Conservation (phyloP, 2,113 vertebrate genomes). For the Perca fluviatilis region DNA sequence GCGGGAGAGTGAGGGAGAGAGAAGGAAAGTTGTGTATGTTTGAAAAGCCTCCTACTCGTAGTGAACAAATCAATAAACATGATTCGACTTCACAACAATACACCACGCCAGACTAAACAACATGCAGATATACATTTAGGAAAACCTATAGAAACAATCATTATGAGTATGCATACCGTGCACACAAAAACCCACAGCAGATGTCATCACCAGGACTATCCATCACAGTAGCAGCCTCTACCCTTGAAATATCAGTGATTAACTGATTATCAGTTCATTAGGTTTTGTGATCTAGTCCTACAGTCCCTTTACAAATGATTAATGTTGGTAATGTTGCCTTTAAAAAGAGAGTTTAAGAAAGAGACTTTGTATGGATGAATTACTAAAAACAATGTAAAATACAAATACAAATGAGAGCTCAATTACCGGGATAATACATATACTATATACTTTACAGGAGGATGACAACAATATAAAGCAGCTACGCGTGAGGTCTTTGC, state of each 20-base stretch:
- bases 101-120: neutral
- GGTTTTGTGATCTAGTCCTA: neutral
- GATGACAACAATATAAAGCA: neutral
- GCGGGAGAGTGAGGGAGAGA: slow-evolving; percentile 11
- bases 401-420: neutral
- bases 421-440: neutral
- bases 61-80: slow-evolving; percentile 48
- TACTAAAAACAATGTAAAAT: neutral
- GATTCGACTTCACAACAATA: slow-evolving; percentile 11
- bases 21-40: slow-evolving; percentile 12
- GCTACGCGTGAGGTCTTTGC: neutral
- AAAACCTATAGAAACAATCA: neutral
- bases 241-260: too few species aligned
- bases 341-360: neutral
- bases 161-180: neutral
- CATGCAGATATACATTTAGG: neutral
- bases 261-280: neutral
- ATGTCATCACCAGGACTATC: neutral
- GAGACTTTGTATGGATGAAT: neutral
- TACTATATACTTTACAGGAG: neutral
- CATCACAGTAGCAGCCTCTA: neutral
- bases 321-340: neutral
- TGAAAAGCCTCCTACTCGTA: slow-evolving; percentile 14
- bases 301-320: too few species aligned
- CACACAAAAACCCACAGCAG: neutral